Percentiles rank a stretch among this genome's conserved stretches.
These are phyloP conservation scores for Ceriagrion tenellum DNA, from an alignment of 2,888 invertebrate genomes.

Conservation along the genomic window DNA sequence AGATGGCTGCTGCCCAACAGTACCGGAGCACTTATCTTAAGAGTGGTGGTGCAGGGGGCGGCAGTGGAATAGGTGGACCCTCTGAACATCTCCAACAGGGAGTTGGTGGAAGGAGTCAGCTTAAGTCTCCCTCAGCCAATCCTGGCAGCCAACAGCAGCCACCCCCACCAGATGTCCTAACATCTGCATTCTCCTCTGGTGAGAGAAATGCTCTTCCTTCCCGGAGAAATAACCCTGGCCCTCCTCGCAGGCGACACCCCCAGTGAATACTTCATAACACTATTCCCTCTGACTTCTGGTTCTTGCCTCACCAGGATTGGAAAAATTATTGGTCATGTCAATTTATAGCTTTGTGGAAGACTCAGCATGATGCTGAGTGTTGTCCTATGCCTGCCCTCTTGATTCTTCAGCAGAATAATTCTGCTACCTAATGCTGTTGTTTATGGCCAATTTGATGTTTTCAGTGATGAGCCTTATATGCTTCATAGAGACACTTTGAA, in stretches of 20 bases:
- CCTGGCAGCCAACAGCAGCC: conserved; percentile 57
- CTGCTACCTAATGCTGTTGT: conserved; percentile 2
- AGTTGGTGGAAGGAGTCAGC: conserved; percentile 70
- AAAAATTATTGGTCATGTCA: not conserved
- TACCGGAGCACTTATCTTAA: conserved; percentile 75
- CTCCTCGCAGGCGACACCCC: conserved; percentile 62
- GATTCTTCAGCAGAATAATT: not conserved
- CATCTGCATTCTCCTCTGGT: conserved; percentile 72
- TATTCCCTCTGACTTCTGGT: conserved; percentile 15
- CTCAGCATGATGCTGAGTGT: conserved; percentile 9
- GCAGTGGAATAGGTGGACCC: conserved; percentile 79
- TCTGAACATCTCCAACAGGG: conserved; percentile 68
- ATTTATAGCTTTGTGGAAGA: not conserved
- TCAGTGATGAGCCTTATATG: conserved; percentile 4
- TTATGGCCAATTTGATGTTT: conserved; percentile 42
- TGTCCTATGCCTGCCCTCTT: conserved; percentile 5
- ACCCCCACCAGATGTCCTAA: conserved; percentile 72
- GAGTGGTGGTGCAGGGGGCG: conserved; percentile 78
- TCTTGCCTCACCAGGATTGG: conserved; percentile 28
- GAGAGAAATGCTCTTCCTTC: conserved; percentile 65
- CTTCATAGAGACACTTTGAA: not conserved
- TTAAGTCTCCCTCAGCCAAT: conserved; percentile 71
- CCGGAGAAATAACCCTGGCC: conserved; percentile 64
- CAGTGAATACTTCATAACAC: conserved; percentile 53
- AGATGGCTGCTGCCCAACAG: conserved; percentile 76